phyloP scores from a whole-genome alignment of 2,113 vertebrate species.

The Thamnaconus septentrionalis region DNA sequence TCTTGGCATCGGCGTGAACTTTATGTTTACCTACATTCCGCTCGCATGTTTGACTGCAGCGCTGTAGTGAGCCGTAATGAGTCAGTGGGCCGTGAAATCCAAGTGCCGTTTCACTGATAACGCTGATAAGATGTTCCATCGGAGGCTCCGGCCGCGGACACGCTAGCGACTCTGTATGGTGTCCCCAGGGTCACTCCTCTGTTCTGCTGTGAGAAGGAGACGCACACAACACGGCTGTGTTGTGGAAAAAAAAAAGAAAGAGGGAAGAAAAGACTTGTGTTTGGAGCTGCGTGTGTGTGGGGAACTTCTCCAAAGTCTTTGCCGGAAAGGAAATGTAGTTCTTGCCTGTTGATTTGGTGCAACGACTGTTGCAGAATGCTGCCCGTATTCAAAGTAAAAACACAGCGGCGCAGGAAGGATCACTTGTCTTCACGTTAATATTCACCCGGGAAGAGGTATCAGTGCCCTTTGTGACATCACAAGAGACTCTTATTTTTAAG shows the following conservation, averaged over 20 bases:
- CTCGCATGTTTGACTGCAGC: slow-evolving; percentile 41
- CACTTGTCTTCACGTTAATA: too few species aligned
- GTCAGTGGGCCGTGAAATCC: slow-evolving; percentile 29
- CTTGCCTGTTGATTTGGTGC: slow-evolving; percentile 53
- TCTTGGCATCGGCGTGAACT: too few species aligned
- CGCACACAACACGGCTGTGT: slow-evolving; percentile 49
- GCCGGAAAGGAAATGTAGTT: slow-evolving; percentile 59
- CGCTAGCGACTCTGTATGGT: slow-evolving; percentile 49
- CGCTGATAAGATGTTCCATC: slow-evolving; percentile 21
- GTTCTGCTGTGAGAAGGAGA: slow-evolving; percentile 58
- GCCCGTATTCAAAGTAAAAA: slow-evolving; percentile 24
- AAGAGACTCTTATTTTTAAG: too few species aligned
- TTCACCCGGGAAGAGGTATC: too few species aligned
- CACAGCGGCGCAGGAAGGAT: too few species aligned
- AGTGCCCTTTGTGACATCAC: too few species aligned
- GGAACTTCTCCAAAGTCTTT: slow-evolving; percentile 45
- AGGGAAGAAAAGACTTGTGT: slow-evolving; percentile 43
- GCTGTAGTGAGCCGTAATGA: slow-evolving; percentile 33
- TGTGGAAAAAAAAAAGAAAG: slow-evolving; percentile 14
- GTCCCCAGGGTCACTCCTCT: slow-evolving; percentile 52
- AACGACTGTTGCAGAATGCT: slow-evolving; percentile 32
- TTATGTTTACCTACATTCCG: slow-evolving; percentile 55
- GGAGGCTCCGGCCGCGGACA: slow-evolving; percentile 49
- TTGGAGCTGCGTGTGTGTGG: slow-evolving; percentile 64
- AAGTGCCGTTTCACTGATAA: slow-evolving; percentile 32